Conservation (phyloP, 2,888 invertebrate species). For the Aporophyla nigra region DNA sequence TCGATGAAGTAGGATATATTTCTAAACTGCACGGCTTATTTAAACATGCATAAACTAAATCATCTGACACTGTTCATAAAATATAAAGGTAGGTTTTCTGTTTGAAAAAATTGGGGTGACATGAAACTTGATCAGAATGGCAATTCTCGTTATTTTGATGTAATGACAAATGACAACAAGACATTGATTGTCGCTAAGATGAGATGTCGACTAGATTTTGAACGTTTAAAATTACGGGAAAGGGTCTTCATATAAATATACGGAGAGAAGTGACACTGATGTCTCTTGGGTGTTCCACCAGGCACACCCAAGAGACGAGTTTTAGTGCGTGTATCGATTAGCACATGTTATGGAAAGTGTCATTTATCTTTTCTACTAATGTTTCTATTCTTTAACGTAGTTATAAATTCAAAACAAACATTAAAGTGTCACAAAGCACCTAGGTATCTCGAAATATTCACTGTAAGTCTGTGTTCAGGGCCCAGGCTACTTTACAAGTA, state of each 20-base stretch:
- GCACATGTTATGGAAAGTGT: background rate
- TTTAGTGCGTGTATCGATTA: no score
- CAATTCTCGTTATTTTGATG: no score
- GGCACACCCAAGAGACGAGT: no score
- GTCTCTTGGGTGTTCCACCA: no score
- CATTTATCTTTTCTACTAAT: background rate
- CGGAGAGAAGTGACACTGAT: no score
- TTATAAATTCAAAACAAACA: background rate
- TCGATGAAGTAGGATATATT: background rate
- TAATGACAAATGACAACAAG: no score
- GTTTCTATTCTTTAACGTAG: background rate
- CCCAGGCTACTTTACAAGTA: background rate
- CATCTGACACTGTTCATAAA: background rate
- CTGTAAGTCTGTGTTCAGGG: background rate
- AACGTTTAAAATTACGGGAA: no score
- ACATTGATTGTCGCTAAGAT: no score
- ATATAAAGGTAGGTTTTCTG: background rate
- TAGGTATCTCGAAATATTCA: background rate
- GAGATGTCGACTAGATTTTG: no score
- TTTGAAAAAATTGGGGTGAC: background rate
- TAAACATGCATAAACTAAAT: conserved; percentile 1
- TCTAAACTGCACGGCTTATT: background rate
- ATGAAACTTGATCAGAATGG: background rate
- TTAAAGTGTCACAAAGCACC: background rate
- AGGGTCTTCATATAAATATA: no score